phyloP scores from a whole-genome alignment of 2,797 vertebrate species.

The Myiotriccus ornatus region DNA sequence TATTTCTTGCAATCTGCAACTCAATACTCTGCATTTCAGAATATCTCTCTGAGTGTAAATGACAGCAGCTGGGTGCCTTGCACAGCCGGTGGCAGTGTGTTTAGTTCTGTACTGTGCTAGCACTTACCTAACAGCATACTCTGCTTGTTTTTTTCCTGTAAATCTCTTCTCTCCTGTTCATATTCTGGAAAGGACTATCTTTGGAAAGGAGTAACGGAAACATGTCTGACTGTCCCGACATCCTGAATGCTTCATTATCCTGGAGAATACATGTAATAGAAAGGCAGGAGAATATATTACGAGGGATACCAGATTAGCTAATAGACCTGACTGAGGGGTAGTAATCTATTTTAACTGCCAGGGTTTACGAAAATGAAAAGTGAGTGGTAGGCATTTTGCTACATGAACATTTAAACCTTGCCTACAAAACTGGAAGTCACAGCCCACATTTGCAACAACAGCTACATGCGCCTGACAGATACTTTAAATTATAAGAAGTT shows the following conservation, averaged over 20 bases:
- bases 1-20: neutral
- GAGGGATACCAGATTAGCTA: neutral
- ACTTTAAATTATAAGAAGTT: neutral
- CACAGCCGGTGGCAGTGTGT: neutral
- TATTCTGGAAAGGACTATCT: neutral
- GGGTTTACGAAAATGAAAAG: neutral
- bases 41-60: neutral
- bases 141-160: neutral
- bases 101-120: neutral
- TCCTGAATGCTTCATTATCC: neutral
- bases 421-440: neutral
- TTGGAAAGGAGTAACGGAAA: neutral
- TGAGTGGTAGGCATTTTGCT: neutral
- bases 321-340: neutral
- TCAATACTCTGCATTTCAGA: neutral
- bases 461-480: neutral
- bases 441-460: neutral
- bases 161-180: neutral
- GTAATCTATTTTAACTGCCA: neutral
- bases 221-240: neutral
- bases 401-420: neutral
- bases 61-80: neutral
- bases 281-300: neutral
- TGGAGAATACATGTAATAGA: neutral
- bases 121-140: neutral